Percentiles rank a stretch among this genome's conserved stretches.
Evolutionary conservation across 2,113 vertebrate genomes (phyloP).

Genomic region (Rana temporaria): DNA sequence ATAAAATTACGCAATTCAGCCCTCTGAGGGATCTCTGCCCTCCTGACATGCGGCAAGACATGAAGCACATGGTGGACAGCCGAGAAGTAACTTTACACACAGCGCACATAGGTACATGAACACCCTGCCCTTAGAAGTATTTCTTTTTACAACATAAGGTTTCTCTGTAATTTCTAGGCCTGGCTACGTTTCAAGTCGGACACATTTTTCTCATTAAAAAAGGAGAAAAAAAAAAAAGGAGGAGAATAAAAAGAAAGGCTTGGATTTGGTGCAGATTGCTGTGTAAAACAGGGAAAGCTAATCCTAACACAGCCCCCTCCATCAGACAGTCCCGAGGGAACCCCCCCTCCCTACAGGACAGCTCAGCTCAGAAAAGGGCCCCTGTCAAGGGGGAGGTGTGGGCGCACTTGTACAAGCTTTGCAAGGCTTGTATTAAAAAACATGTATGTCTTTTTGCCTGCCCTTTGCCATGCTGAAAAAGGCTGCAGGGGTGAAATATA

Average conservation of each 20-base stretch:
- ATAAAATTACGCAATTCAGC: background rate
- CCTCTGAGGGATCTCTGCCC: background rate
- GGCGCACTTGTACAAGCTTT: constrained; percentile 42
- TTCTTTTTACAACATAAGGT: constrained; percentile 52
- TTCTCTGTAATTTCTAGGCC: constrained; percentile 51
- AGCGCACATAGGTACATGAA: background rate
- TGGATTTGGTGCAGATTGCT: constrained; percentile 50
- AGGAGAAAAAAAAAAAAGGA: constrained; percentile 26
- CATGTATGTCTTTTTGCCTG: constrained; percentile 19
- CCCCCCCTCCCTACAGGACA: constrained; percentile 45
- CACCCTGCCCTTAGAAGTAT: constrained; percentile 28
- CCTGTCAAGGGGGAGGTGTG: constrained; percentile 43
- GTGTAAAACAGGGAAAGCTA: constrained; percentile 47
- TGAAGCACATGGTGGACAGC: constrained; percentile 11
- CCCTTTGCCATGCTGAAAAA: background rate
- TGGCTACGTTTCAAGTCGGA: constrained; percentile 50
- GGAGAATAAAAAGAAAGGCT: constrained; percentile 37
- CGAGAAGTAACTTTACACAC: background rate
- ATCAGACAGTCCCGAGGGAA: constrained; percentile 39
- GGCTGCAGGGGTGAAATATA: background rate
- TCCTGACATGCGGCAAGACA: background rate
- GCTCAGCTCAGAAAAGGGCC: constrained; percentile 46
- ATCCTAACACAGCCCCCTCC: constrained; percentile 52
- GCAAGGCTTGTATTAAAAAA: constrained; percentile 9
- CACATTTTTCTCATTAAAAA: constrained; percentile 56